Base-by-base conservation (phyloP, 92 coral and sea anemone species). In the Epizoanthus illoricatus region DNA sequence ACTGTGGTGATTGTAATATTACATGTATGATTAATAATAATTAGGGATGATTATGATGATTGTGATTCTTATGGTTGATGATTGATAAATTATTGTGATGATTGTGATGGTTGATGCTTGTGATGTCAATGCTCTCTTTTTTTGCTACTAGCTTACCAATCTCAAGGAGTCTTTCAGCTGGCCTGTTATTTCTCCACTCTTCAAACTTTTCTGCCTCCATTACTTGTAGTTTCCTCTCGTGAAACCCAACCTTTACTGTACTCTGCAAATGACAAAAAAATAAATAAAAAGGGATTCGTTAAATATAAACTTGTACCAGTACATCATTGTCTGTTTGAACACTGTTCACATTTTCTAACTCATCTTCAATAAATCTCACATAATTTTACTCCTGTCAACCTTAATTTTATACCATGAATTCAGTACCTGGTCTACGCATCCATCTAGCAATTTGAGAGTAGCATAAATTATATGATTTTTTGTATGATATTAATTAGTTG, bases 201-300 rank as follows among this genome's bases (percentile, higher is more conserved):
- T 95, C 97, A 70, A 87, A 95, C 69, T 95, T 95, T 79, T 95
- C 98, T 59, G 94, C 84, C 74, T 95, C 98, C 79, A 88, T 78
- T 9, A 93, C 94, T 89, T 95, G 97, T 20, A 95, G 87, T 81
- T 95, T 95, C 60, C 98, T 94, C 76, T 95, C 98, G 73, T 91
- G 90, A 91, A 95, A 95, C 7, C 98, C 91, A 45, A 95, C 87
- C 79, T 92, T 95, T 36, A 93, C 90, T 1, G 81, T 78, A 87
- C 92, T 92, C 98, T 95, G 78, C 36, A 65, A 33, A 52, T 33
- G 9, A 10, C 75, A 40, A 76, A 19, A 57, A 65, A 39, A 52
- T 11, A 65, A 39, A 52, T 11, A 54, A 18, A 39, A 4, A 42
- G 17, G 45, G 39, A 18, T 45, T 21, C 23, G 5, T 12, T 10